Conservation (phyloP, 2,797 vertebrate species). For the Delichon dasypus region DNA sequence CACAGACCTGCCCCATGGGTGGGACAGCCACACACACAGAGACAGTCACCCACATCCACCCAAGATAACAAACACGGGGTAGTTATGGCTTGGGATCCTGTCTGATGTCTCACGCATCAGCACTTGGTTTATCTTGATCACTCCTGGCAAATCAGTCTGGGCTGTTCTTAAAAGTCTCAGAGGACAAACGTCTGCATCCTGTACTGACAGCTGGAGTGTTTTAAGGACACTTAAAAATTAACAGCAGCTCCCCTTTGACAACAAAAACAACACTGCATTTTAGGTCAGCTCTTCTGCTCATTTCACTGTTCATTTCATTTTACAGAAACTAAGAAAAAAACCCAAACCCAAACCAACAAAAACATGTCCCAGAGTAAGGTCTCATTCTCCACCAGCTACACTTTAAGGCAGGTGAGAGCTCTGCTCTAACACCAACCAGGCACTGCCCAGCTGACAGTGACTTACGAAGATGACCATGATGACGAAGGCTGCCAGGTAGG, state of each 20-base stretch:
- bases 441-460: background rate
- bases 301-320: background rate
- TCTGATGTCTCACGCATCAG: background rate
- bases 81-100: background rate
- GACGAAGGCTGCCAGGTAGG: conserved; percentile 94
- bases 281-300: background rate
- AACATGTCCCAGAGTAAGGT: background rate
- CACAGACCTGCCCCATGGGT: background rate
- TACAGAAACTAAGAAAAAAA: background rate
- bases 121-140: background rate
- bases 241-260: background rate
- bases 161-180: background rate
- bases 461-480: conserved; percentile 99
- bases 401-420: background rate
- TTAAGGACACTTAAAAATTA: background rate
- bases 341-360: background rate
- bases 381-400: background rate
- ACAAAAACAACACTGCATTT: background rate
- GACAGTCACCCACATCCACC: background rate
- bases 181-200: background rate
- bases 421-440: background rate
- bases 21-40: background rate
- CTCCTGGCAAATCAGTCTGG: background rate
- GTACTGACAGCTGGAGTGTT: background rate
- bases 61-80: background rate